Base-by-base conservation (phyloP, 2,113 vertebrate species). In the Oceanites oceanicus region DNA sequence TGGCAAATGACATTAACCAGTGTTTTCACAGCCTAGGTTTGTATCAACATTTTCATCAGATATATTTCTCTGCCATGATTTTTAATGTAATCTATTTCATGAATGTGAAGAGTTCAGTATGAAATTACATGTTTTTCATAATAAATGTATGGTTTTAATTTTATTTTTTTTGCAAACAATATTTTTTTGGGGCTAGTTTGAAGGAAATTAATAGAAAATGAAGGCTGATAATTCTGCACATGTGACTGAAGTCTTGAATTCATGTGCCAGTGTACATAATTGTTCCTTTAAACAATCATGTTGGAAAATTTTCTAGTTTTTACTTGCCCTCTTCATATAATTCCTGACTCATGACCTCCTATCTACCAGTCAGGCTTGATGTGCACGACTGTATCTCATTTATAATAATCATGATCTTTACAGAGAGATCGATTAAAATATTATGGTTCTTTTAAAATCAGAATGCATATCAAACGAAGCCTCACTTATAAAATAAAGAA, bases 1-100 rank as follows among this genome's bases (percentile, higher is more conserved):
- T 97, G 79, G 50, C 86, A 98, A 97, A 95, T 97, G 80, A 94
- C 80, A 96, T 97, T 98, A 97, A 97, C 92, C 67, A 97, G 68
- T 92, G 93, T 95, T 98, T 91, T 92, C 77, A 96, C 92, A 97
- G 94, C 9, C 63, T 86, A 67, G 72, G 56, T 96, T 90, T 96
- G 61, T 92, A 90, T 96, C 91, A 97, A 88, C 23, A 63, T 91
- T 94, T 93, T 88, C 63, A 95, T 92, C 88, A 96, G 96, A 86
- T 94, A 45, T 82, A 83, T 96, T 97, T 96, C 68, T 96, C 67
- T 98, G 67, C 78, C 71, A 84, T 95, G 66, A 74, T 93, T 93
- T 79, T 95, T 93, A 95, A 61, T 94, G 81, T 93, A 95, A 96
- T 94, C 93, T 84, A 27, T 97, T 97, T 67, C 72, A 78, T 50